A percentile compares a stretch with the other conserved stretches of the same genome.
phyloP scores from a whole-genome alignment of 2,113 vertebrate genomes.

The Rhineura floridana region DNA sequence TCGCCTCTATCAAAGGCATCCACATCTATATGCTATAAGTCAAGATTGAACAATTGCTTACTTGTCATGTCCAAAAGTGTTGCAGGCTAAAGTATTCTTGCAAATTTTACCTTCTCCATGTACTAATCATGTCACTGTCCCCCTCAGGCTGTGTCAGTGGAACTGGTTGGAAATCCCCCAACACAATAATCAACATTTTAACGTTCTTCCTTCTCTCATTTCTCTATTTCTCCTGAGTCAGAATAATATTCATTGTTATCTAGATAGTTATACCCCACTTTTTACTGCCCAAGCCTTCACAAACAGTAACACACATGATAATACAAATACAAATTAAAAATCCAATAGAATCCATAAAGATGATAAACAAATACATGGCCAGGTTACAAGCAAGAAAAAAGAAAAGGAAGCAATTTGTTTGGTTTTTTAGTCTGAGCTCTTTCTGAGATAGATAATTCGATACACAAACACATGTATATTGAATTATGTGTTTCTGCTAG shows the following conservation, averaged over 20 bases:
- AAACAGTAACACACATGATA: too few relatives aligned
- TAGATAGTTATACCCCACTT: too few relatives aligned
- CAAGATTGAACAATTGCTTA: background rate
- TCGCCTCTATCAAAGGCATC: accelerated
- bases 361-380: too few relatives aligned
- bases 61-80: background rate
- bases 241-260: too few relatives aligned
- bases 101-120: background rate
- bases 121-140: background rate
- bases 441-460: too few relatives aligned
- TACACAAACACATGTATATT: too few relatives aligned
- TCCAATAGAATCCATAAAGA: too few relatives aligned
- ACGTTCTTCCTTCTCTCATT: background rate
- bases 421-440: background rate
- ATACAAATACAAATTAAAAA: too few relatives aligned
- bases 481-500: too few relatives aligned
- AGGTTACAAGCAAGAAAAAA: too few relatives aligned
- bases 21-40: background rate
- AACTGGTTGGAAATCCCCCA: background rate
- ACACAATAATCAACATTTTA: background rate
- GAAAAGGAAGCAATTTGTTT: background rate
- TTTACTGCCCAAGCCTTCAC: too few relatives aligned
- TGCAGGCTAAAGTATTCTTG: background rate
- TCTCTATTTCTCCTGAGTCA: background rate
- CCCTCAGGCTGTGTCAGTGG: background rate